Conservation (phyloP, 2,797 vertebrate genomes). For the Cyprinella venusta region DNA sequence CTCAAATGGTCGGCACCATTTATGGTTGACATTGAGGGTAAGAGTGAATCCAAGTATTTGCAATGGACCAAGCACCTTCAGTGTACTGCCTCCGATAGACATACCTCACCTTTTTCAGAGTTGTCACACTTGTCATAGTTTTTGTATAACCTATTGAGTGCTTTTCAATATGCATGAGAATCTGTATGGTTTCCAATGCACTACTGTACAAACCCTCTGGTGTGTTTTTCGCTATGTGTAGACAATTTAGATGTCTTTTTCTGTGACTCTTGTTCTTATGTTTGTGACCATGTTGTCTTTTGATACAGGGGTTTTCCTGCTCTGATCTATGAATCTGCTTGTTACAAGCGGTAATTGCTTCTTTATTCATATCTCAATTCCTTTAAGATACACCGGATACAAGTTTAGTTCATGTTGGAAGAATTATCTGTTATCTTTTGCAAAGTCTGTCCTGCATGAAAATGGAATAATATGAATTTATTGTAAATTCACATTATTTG, state of each 20-base stretch:
- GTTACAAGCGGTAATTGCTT: conserved; percentile 96
- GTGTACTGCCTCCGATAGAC: conserved; percentile 87
- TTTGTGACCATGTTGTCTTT: conserved; percentile 94
- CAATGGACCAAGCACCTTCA: conserved; percentile 87
- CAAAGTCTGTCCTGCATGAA: conserved; percentile 85
- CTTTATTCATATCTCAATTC: conserved; percentile 85
- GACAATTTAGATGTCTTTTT: conserved; percentile 70
- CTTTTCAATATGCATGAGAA: conserved; percentile 76
- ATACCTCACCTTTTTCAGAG: conserved; percentile 77
- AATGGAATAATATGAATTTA: conserved; percentile 83
- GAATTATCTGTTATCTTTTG: conserved; percentile 78
- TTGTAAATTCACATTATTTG: conserved; percentile 89
- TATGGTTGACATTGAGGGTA: conserved; percentile 48
- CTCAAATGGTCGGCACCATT: conserved; percentile 38
- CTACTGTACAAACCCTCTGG: conserved; percentile 71
- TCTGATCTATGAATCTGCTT: conserved; percentile 94
- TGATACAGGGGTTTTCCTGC: conserved; percentile 93
- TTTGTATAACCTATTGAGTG: conserved; percentile 44
- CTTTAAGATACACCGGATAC: conserved; percentile 49
- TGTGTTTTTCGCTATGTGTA: conserved; percentile 81
- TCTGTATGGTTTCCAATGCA: conserved; percentile 62
- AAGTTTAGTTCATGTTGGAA: conserved; percentile 75
- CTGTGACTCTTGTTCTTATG: conserved; percentile 69
- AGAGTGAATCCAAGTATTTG: conserved; percentile 62
- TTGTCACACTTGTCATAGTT: conserved; percentile 20